Conservation (phyloP, 2,113 vertebrate genomes). For the Myotis yumanensis region DNA sequence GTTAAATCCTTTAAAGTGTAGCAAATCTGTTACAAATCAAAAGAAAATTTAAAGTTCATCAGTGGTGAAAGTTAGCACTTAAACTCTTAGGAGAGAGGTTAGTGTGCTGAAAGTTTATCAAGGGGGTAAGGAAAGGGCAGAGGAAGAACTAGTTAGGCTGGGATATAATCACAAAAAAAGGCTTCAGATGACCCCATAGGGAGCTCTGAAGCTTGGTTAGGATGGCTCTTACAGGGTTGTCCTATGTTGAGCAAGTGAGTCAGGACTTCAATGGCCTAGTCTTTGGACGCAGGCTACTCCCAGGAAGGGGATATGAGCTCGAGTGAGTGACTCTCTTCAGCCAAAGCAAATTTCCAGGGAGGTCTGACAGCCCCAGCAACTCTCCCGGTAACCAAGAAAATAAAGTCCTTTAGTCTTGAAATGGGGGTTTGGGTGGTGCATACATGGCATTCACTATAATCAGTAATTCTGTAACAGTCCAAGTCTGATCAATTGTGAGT, state of each 20-base stretch:
- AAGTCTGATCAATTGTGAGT: neutral
- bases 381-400: neutral
- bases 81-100: neutral
- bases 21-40: constrained; percentile 24
- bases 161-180: neutral
- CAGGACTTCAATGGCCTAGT: neutral
- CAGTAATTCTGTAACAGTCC: neutral
- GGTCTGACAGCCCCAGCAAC: neutral
- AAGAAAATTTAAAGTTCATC: constrained; percentile 17
- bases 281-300: neutral
- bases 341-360: neutral
- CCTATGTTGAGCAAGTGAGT: neutral
- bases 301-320: neutral
- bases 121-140: neutral
- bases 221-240: neutral
- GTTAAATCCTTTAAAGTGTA: neutral
- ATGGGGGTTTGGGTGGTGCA: neutral
- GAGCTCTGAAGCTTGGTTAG: neutral
- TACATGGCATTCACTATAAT: neutral
- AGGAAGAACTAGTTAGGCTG: neutral
- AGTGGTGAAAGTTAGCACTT: neutral
- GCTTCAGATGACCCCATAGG: neutral
- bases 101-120: neutral
- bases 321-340: neutral
- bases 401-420: neutral